These are phyloP conservation scores for Drosophila dives DNA, from an alignment of 2,888 invertebrate species.

Conservation along the genomic window DNA sequence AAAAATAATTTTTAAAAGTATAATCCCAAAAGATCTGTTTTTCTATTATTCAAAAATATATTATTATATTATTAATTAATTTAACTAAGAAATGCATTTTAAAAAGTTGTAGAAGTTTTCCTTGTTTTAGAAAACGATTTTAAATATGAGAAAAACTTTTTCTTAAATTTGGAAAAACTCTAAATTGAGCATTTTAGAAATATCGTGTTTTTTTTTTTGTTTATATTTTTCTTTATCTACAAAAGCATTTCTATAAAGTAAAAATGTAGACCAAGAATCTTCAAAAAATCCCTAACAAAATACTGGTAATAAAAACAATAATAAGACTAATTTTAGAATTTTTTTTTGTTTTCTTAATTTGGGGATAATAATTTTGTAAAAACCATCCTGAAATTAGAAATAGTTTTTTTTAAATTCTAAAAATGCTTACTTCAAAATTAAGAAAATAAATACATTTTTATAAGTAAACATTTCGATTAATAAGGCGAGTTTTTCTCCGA, in stretches of 20 bases:
- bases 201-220: too few relatives aligned
- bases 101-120: too few relatives aligned
- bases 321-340: background rate
- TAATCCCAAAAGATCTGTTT: too few relatives aligned
- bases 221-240: too few relatives aligned
- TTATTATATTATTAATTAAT: too few relatives aligned
- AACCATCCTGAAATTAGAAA: fast-evolving
- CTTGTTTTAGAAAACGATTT: too few relatives aligned
- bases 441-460: background rate
- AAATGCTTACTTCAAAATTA: background rate
- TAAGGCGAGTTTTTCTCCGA: background rate
- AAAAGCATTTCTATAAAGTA: too few relatives aligned
- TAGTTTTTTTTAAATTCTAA: background rate
- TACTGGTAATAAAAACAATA: background rate
- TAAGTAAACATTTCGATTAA: background rate
- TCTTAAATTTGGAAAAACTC: background rate
- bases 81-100: too few relatives aligned
- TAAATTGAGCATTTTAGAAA: background rate
- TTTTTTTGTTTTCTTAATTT: background rate
- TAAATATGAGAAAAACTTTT: background rate
- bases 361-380: background rate
- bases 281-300: too few relatives aligned
- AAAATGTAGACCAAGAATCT: too few relatives aligned
- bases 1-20: too few relatives aligned
- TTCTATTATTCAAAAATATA: too few relatives aligned